Conservation (phyloP, 2,113 vertebrate genomes). For the Grammomys dolichurus region DNA sequence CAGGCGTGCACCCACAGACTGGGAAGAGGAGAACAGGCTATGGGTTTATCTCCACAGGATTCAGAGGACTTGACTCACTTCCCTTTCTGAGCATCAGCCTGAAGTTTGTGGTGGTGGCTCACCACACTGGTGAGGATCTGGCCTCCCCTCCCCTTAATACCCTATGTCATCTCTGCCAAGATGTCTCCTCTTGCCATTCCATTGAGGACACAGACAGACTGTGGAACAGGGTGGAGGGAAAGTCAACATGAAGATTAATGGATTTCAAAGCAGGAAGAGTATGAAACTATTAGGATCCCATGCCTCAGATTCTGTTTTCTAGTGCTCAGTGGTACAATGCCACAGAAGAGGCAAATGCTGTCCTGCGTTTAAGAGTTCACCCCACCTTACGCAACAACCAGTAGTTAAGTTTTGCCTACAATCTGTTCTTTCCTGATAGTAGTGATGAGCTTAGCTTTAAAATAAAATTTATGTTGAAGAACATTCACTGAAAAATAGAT, state of each 20-base stretch:
- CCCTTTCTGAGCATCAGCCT: slow-evolving; percentile 31
- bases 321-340: neutral
- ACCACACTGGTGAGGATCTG: neutral
- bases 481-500: slow-evolving; percentile 58
- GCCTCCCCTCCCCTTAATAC: neutral
- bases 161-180: neutral
- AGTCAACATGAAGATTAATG: slow-evolving; percentile 62
- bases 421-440: neutral
- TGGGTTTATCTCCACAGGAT: slow-evolving; percentile 18
- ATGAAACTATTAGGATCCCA: slow-evolving; percentile 50
- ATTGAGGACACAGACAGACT: neutral
- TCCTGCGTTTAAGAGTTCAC: neutral
- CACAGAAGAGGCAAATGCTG: neutral
- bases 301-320: slow-evolving; percentile 37
- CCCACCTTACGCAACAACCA: neutral
- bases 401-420: neutral
- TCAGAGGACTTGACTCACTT: slow-evolving; percentile 75
- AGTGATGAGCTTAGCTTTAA: slow-evolving; percentile 43
- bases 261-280: slow-evolving; percentile 39
- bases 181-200: slow-evolving; percentile 61
- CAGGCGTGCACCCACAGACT: neutral
- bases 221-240: slow-evolving; percentile 53
- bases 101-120: slow-evolving; percentile 32
- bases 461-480: slow-evolving; percentile 61
- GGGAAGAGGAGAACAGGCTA: slow-evolving; percentile 42